A percentile compares a stretch with the other conserved stretches of the same genome.
phyloP scores from a whole-genome alignment of 2,888 invertebrate species.

The Lutraria lutraria region DNA sequence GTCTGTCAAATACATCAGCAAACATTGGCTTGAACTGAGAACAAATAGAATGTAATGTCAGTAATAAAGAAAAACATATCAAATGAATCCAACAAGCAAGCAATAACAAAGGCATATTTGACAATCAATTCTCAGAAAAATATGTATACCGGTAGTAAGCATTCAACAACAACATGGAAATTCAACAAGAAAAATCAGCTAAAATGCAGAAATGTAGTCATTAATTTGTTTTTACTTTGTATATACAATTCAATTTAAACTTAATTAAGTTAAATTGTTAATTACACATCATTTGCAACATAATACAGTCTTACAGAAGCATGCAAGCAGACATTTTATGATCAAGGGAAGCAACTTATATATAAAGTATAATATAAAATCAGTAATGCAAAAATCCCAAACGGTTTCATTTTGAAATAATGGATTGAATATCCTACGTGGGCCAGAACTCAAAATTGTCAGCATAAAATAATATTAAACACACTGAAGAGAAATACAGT shows the following conservation, averaged over 20 bases:
- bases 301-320: neutral
- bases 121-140: too few species aligned
- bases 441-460: too few species aligned
- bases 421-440: too few species aligned
- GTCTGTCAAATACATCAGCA: too few species aligned
- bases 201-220: neutral
- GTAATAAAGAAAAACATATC: neutral
- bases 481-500: too few species aligned
- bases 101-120: neutral
- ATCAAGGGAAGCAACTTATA: conserved; percentile 5
- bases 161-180: neutral
- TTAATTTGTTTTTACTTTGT: neutral
- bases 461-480: too few species aligned
- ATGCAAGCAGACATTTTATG: neutral
- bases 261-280: neutral
- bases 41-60: neutral
- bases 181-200: neutral
- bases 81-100: neutral
- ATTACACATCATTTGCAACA: neutral
- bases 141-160: neutral
- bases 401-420: too few species aligned
- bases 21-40: too few species aligned
- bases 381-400: neutral
- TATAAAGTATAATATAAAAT: neutral
- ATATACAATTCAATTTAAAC: neutral